Conservation (phyloP, 2,797 vertebrate genomes). For the Psittacula echo region DNA sequence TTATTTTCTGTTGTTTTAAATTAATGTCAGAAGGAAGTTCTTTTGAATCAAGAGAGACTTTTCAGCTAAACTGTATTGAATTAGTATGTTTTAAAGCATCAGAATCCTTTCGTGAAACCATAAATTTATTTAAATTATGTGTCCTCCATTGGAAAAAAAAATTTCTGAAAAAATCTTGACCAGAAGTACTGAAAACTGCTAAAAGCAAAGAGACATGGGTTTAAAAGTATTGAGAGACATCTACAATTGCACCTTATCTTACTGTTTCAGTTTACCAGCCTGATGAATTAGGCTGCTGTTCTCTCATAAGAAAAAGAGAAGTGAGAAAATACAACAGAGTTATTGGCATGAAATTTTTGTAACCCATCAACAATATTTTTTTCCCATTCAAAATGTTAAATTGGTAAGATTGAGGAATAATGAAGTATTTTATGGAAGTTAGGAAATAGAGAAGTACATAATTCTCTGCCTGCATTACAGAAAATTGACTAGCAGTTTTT, state of each 20-base stretch:
- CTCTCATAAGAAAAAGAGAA: background rate
- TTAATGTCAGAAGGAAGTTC: background rate
- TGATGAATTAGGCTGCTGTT: background rate
- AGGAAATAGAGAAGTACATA: background rate
- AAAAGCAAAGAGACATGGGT: background rate
- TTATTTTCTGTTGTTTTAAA: background rate
- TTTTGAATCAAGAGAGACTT: background rate
- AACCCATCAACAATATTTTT: background rate
- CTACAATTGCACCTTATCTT: background rate
- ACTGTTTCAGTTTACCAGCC: background rate
- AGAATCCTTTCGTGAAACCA: background rate
- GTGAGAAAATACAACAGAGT: background rate
- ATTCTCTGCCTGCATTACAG: background rate
- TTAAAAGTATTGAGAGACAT: background rate
- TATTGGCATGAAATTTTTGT: background rate
- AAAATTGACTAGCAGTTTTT: background rate
- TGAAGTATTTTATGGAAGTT: background rate
- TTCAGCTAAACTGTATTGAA: background rate
- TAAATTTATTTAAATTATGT: background rate
- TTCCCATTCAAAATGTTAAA: background rate
- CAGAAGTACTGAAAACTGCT: background rate
- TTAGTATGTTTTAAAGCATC: background rate
- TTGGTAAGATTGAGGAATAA: background rate
- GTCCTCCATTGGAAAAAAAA: background rate
- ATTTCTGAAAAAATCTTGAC: background rate